phyloP scores from a whole-genome alignment of 2,888 invertebrate species.

The Iphiclides podalirius region DNA sequence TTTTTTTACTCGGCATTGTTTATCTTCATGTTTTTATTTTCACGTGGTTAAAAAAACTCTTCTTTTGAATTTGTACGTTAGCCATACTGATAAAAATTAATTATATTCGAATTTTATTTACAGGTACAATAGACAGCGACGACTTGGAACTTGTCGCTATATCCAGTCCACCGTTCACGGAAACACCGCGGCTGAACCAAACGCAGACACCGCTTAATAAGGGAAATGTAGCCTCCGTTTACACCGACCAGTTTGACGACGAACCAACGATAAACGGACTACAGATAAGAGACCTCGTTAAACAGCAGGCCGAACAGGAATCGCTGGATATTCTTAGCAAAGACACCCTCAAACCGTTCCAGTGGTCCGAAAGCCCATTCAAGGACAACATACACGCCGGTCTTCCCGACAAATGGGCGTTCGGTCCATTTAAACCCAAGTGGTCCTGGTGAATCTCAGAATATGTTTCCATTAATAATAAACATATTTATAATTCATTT shows the following conservation, averaged over 20 bases:
- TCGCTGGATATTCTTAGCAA: constrained; percentile 53
- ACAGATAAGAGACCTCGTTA: constrained; percentile 61
- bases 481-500: constrained; percentile 5
- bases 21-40: no score
- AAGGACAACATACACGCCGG: constrained; percentile 82
- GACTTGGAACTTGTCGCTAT: constrained; percentile 53
- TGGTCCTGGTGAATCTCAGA: constrained; percentile 80
- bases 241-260: constrained; percentile 66
- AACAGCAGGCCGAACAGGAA: constrained; percentile 58
- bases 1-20: no score
- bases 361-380: constrained; percentile 86
- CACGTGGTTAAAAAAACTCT: no score
- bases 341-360: constrained; percentile 80
- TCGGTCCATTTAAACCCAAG: constrained; percentile 78
- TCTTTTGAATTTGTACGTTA: no score
- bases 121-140: constrained; percentile 36
- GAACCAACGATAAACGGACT: constrained; percentile 56
- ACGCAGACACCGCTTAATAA: constrained; percentile 52
- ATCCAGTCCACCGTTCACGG: constrained; percentile 63
- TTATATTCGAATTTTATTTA: constrained; percentile 23
- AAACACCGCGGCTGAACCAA: constrained; percentile 39
- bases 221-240: constrained; percentile 63
- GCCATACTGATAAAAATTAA: no score
- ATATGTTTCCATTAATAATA: constrained; percentile 19
- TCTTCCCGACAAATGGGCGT: constrained; percentile 87